phyloP scores from a whole-genome alignment of 2,113 vertebrate species.

The Grantiella picta region DNA sequence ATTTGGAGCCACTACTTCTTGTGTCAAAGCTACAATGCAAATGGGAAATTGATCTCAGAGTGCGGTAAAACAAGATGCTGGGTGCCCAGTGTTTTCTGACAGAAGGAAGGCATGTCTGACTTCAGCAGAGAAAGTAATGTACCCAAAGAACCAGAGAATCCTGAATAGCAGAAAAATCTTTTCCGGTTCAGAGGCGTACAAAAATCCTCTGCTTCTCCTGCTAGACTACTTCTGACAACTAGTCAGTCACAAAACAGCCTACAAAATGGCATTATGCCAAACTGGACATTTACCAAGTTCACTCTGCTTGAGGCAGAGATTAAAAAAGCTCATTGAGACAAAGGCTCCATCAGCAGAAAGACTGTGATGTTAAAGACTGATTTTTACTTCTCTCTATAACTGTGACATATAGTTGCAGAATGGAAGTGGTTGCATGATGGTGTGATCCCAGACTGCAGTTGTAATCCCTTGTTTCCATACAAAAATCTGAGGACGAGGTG shows the following conservation, averaged over 20 bases:
- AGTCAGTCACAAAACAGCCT: not conserved
- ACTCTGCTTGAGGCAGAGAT: not conserved
- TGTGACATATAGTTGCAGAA: not conserved
- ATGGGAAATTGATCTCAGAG: not conserved
- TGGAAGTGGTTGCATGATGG: not conserved
- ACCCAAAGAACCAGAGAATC: not conserved
- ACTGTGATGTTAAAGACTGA: not conserved
- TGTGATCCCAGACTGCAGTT: not conserved
- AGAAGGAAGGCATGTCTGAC: not conserved
- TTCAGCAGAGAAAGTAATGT: not conserved
- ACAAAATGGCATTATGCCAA: not conserved
- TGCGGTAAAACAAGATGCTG: not conserved
- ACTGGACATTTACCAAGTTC: not conserved
- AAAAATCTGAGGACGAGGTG: not conserved
- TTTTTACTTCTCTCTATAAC: not conserved
- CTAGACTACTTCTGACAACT: not conserved
- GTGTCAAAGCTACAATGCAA: not conserved
- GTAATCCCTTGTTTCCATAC: not conserved
- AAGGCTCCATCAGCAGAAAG: not conserved
- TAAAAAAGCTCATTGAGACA: not conserved
- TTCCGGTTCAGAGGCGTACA: not conserved
- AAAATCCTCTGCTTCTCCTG: not conserved
- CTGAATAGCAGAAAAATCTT: not conserved
- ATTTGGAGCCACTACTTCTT: not conserved
- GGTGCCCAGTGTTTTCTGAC: not conserved